Evolutionary conservation across 1,140 invertebrate species (phyloP).

Genomic region (Dufourea novaeangliae): DNA sequence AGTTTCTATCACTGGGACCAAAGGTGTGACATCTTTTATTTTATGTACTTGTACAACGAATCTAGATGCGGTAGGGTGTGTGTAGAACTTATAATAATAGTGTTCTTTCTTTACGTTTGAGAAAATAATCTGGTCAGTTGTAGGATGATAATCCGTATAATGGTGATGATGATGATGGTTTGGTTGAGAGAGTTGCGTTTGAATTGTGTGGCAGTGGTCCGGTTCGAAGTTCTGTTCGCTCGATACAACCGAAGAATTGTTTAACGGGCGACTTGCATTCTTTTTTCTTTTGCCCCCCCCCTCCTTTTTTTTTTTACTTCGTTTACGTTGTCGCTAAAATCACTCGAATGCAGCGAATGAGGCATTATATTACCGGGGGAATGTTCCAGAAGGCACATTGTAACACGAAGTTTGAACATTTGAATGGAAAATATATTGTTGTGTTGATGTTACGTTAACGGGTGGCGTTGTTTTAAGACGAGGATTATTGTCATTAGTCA

Average conservation of each 20-base stretch:
- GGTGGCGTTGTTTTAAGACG: background rate
- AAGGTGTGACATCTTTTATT: constrained; percentile 78
- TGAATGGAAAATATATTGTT: background rate
- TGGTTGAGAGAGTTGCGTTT: constrained; percentile 7
- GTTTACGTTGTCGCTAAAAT: background rate
- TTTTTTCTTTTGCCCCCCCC: no score
- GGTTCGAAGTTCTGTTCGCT: constrained; percentile 8
- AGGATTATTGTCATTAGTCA: constrained; percentile 12
- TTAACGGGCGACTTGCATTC: background rate
- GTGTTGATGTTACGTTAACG: constrained; percentile 9
- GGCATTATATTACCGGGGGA: background rate
- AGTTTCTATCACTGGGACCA: constrained; percentile 80
- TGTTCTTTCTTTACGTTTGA: constrained; percentile 29
- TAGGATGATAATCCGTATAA: constrained; percentile 21
- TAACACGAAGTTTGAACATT: constrained; percentile 1
- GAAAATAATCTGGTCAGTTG: constrained; percentile 67
- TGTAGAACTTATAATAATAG: constrained; percentile 36
- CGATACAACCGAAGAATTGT: constrained; percentile 4
- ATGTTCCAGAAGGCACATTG: background rate
- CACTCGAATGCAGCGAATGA: background rate
- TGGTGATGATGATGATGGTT: background rate
- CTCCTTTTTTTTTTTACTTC: background rate
- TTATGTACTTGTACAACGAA: constrained; percentile 71
- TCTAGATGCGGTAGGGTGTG: constrained; percentile 57
- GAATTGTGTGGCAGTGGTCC: background rate